Base-by-base conservation (phyloP, 2,113 vertebrate species). In the Rhegmatorhina hoffmannsi region DNA sequence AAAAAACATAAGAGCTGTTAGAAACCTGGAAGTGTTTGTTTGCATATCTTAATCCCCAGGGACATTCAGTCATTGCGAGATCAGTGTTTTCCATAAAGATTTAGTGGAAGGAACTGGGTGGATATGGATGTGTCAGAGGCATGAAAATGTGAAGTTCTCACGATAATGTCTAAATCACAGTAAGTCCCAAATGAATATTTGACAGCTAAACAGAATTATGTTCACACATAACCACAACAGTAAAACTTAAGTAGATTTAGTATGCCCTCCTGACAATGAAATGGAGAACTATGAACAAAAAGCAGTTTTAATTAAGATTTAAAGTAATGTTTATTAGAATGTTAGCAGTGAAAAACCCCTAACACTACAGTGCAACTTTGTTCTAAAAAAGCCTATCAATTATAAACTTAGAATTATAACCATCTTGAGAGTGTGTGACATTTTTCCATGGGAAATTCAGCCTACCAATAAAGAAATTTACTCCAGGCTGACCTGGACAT, bases 61-160 rank as follows among this genome's bases (percentile, higher is more conserved):
- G 92, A 89, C 68, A 59, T 8, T 80, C 55, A 86, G 64, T 89
- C 89, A 93, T 20, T 58, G 38, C 84, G 59, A 84, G 43, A 86
- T 34, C 13, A 33, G 38, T 67, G 18, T 84, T 91, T 89, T 94
- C 86, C 94, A 64, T 47, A 15, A 90, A 89, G 55, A 53, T 26
- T 59, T 8, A 28, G 47, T 95, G 80, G 92, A 96, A 95, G 92
- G 92, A 97, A 94, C 89, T 89, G 92, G 91, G 89, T 75, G 92
- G 91, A 90, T 84, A 50, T 84, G 87, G 55, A 95, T 90, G 83
- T 94, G 86, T 81, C 96, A 89, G 73, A 88, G 36, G 56, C 55
- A 94, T 25, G 66, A 94, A 94, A 94, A 94, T n/a, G 76, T 72
- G 47, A 81, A 72, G 49, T 81, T 96, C 80, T 93, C 92, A 94